A percentile compares a stretch with the other conserved stretches of the same genome.
Evolutionary conservation across 1,140 invertebrate species (phyloP).

Genomic region (Drosophila mojavensis): DNA sequence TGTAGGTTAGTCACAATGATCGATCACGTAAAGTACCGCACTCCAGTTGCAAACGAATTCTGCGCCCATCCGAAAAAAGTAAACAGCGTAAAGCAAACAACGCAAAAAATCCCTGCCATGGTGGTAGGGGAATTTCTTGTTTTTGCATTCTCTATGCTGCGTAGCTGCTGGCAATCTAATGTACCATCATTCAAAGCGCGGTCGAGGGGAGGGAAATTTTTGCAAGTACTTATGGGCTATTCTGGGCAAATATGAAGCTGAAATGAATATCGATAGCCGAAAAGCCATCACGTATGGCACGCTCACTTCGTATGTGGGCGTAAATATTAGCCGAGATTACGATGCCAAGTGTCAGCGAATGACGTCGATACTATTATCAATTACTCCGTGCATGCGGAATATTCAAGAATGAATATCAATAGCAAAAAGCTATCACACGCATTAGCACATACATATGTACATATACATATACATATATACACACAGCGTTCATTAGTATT

Average conservation of each 20-base stretch:
- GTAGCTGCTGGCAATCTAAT: not conserved
- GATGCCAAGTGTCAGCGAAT: not conserved
- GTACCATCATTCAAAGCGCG: no score
- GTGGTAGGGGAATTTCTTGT: not conserved
- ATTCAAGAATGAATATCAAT: slow-evolving; percentile 19
- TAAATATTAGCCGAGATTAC: not conserved
- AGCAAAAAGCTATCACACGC: not conserved
- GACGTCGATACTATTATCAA: no score
- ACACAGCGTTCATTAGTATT: not conserved
- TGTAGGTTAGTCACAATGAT: slow-evolving; percentile 35
- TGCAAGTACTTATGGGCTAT: not conserved
- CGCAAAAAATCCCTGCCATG: not conserved
- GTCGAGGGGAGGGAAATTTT: not conserved
- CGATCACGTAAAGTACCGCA: slow-evolving; percentile 41
- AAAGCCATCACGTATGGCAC: not conserved
- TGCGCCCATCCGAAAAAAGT: not conserved
- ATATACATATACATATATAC: not conserved
- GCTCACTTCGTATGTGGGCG: not conserved
- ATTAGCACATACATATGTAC: not conserved
- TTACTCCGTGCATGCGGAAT: no score
- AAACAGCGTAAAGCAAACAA: not conserved
- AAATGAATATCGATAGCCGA: not conserved
- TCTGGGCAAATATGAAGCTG: not conserved
- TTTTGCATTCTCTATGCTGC: not conserved
- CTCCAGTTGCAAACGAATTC: not conserved